Conservation (phyloP, 2,113 vertebrate species). For the Choloepus hoffmanni region DNA sequence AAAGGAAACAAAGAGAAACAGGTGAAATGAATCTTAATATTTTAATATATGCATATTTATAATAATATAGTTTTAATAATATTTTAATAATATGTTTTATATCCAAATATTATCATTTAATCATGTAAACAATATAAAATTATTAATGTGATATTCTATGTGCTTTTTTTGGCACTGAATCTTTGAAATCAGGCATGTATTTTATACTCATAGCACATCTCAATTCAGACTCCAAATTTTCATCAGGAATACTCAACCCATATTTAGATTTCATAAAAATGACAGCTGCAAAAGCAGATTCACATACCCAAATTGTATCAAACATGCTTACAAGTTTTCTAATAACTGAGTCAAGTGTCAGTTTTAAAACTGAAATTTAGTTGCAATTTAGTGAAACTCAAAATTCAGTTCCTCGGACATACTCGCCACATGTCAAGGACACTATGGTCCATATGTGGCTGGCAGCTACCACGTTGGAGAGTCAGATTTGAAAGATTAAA, state of each 20-base stretch:
- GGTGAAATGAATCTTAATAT: neutral
- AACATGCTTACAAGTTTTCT: neutral
- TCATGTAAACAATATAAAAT: neutral
- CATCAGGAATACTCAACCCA: neutral
- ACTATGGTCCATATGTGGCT: neutral
- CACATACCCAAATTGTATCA: neutral
- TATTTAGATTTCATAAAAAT: slow-evolving; percentile 10
- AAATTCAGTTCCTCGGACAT: neutral
- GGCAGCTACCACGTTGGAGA: neutral
- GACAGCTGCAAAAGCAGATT: neutral
- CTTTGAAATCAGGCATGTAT: neutral
- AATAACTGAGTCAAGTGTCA: neutral
- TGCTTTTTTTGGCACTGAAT: neutral
- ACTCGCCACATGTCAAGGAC: neutral
- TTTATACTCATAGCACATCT: neutral
- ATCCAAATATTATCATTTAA: neutral
- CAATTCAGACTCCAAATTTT: neutral
- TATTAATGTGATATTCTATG: neutral
- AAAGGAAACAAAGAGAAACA: slow-evolving; percentile 16
- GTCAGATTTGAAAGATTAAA: neutral
- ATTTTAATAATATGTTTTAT: neutral
- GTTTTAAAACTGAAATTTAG: slow-evolving; percentile 17
- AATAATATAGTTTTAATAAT: neutral
- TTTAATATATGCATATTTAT: neutral
- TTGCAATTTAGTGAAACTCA: slow-evolving; percentile 37